These are phyloP conservation scores for Chouioia cunea DNA, from an alignment of 2,888 invertebrate genomes.

Conservation along the genomic window DNA sequence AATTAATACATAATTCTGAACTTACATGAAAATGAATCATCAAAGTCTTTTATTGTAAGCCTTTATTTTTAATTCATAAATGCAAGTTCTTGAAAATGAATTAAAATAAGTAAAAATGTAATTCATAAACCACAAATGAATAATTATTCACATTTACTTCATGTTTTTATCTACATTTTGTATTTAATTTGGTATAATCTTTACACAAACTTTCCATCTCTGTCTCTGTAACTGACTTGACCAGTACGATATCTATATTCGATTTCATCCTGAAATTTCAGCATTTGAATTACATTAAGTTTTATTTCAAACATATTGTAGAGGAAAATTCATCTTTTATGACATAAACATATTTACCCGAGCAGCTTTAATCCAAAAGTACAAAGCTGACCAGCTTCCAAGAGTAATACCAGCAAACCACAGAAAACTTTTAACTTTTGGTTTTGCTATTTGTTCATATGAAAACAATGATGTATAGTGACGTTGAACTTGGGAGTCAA, in stretches of 20 bases:
- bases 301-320: too few species aligned
- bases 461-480: constrained; percentile 80
- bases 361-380: too few species aligned
- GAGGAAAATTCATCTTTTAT: too few species aligned
- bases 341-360: constrained; percentile 68
- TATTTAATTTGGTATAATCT: constrained; percentile 30
- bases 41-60: too few species aligned
- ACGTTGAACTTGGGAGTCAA: constrained; percentile 83
- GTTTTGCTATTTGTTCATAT: constrained; percentile 77
- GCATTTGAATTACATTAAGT: too few species aligned
- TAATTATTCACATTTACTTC: constrained; percentile 13
- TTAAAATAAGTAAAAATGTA: neutral
- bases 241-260: constrained; percentile 78
- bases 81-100: too few species aligned
- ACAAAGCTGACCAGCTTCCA: constrained; percentile 51
- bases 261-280: constrained; percentile 62
- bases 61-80: too few species aligned
- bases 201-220: constrained; percentile 78
- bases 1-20: too few species aligned
- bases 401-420: constrained; percentile 66
- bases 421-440: constrained; percentile 73
- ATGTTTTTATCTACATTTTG: constrained; percentile 35
- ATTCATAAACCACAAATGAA: neutral
- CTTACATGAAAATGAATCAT: too few species aligned
- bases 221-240: constrained; percentile 81